These are phyloP conservation scores for Sycophila sp. DNA, from an alignment of 1,140 invertebrate species.

Conservation along the genomic window DNA sequence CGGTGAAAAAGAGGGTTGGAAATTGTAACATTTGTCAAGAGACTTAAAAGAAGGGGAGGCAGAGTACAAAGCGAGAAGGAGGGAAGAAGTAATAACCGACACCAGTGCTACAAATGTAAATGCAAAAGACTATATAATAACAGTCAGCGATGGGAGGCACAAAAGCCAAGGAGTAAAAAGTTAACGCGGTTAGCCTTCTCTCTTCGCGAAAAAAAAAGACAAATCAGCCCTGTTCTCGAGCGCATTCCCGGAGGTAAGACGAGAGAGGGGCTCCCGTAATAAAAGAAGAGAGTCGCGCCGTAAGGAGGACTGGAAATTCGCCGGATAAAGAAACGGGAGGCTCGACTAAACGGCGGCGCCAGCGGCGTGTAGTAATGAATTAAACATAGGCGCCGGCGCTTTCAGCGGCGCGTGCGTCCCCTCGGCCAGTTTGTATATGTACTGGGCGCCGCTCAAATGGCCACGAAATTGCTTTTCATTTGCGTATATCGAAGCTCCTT, in stretches of 20 bases:
- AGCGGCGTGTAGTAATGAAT: conserved; percentile 49
- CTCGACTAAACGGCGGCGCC: conserved; percentile 38
- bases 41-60: too few species aligned
- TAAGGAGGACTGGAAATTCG: conserved; percentile 20
- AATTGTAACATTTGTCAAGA: background rate
- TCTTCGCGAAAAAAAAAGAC: conserved; percentile 14
- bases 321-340: conserved; percentile 18
- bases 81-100: conserved; percentile 9
- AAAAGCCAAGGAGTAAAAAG: conserved; percentile 29
- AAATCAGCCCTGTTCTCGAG: background rate
- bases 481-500: conserved; percentile 17
- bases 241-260: background rate
- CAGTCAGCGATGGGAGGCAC: conserved; percentile 12
- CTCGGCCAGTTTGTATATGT: background rate
- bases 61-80: too few species aligned
- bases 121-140: conserved; percentile 23
- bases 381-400: conserved; percentile 45
- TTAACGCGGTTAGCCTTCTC: conserved; percentile 35
- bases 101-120: conserved; percentile 29
- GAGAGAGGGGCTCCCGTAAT: conserved; percentile 1
- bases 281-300: conserved; percentile 38
- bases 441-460: conserved; percentile 24
- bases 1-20: too few species aligned
- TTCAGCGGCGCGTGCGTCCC: background rate
- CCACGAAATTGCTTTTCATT: conserved; percentile 44